phyloP scores from a whole-genome alignment of 37 sponge, comb jelly and placozoan species.

The Halisarca cf. caerulea region DNA sequence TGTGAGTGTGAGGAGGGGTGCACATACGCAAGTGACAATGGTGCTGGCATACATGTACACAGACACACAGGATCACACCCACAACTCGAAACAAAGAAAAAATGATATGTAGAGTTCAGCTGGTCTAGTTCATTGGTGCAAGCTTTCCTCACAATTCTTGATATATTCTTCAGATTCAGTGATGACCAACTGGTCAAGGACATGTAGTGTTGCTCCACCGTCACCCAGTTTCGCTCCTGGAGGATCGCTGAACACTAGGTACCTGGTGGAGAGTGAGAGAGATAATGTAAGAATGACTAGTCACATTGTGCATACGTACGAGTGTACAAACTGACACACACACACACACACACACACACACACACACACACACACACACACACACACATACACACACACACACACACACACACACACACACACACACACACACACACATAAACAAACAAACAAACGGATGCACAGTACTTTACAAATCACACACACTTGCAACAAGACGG shows the following conservation, averaged over 20 bases:
- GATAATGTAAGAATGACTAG: too few relatives aligned
- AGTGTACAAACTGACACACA: background rate
- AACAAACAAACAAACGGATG: background rate
- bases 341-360: background rate
- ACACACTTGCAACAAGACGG: slow-evolving; percentile 16
- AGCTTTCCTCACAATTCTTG: slow-evolving; percentile 21
- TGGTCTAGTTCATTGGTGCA: too few relatives aligned
- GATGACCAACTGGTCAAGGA: slow-evolving; percentile 48
- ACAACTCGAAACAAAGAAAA: too few relatives aligned
- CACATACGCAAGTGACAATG: too few relatives aligned
- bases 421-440: background rate
- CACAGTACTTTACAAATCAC: too few relatives aligned
- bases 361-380: background rate
- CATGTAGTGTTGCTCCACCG: slow-evolving; percentile 78
- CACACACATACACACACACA: background rate
- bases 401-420: background rate
- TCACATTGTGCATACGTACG: background rate
- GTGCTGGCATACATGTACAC: too few relatives aligned
- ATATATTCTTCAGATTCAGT: slow-evolving; percentile 27
- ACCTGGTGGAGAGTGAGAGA: slow-evolving; percentile 27
- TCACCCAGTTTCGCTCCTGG: slow-evolving; percentile 74
- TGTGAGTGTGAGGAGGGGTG: too few relatives aligned
- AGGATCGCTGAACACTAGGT: slow-evolving; percentile 74
- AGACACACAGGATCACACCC: too few relatives aligned
- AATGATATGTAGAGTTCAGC: too few relatives aligned